Evolutionary conservation across 2,888 invertebrate genomes (phyloP).

Genomic region (Cephus pygmeus): DNA sequence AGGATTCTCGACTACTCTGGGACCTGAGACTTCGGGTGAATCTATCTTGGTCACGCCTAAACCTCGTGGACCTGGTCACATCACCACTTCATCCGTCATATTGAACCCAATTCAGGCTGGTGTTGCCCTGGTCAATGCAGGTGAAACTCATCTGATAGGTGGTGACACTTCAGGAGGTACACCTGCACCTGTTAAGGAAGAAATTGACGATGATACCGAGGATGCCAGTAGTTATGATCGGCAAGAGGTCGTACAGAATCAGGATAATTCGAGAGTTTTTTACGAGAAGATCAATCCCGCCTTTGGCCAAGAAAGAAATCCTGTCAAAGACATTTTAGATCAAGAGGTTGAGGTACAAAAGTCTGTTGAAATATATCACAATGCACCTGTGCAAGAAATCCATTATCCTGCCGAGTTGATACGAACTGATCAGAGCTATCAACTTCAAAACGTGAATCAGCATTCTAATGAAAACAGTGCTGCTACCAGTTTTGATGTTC

Average conservation of each 20-base stretch:
- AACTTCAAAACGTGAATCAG: no score
- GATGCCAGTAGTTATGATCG: constrained; percentile 13
- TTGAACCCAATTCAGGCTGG: constrained; percentile 59
- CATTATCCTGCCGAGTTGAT: constrained; percentile 51
- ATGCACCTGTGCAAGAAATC: constrained; percentile 57
- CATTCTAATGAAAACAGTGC: no score
- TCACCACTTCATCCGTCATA: constrained; percentile 44
- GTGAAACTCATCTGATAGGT: constrained; percentile 39
- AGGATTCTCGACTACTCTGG: background rate
- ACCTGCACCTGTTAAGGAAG: constrained; percentile 39
- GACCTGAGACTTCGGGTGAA: constrained; percentile 2
- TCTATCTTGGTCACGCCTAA: constrained; percentile 24
- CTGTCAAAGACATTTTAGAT: background rate
- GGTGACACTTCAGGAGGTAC: constrained; percentile 13
- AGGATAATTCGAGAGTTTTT: background rate
- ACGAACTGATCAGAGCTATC: no score
- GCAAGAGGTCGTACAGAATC: background rate
- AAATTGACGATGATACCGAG: constrained; percentile 36
- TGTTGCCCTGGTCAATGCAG: constrained; percentile 52
- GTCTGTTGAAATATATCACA: constrained; percentile 58
- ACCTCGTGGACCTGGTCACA: constrained; percentile 26
- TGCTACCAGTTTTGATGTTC: no score
- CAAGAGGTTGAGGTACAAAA: constrained; percentile 56
- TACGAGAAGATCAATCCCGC: constrained; percentile 1
- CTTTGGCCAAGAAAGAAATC: background rate